Evolutionary conservation across 2,113 vertebrate species (phyloP), one percentile per base, ranked within the genome.

Genomic region (Silurus glanis): DNA sequence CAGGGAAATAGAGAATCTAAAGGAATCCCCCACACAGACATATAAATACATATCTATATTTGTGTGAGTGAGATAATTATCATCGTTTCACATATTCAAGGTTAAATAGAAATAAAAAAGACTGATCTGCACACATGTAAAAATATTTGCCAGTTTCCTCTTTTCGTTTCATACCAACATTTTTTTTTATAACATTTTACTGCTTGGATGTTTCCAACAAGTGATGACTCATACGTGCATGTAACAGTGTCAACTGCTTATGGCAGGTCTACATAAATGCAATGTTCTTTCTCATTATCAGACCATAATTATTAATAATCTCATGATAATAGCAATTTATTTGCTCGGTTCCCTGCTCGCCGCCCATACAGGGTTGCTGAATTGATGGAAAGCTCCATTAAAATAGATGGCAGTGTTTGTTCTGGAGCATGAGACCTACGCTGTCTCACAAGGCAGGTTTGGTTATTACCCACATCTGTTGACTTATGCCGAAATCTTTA

Each of bases 361-460:
- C 64, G 45, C 37, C 88, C 67, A 64, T 88, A 59, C 84, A 69
- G 82, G 76, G 25, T 81, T 83, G 80, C 88, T 87, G 82, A 85
- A 88, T 82, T 89, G 89, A 92, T 90, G 75, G 83, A 91, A 84
- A 89, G 90, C 89, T 91, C 91, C 90, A 92, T 93, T 92, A 91
- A 92, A 94, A 91, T 89, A 80, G 89, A 90, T 91, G 86, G 85
- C 86, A 83, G 82, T 91, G 88, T 93, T 93, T 92, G 86, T 89
- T 91, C 83, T 89, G 85, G 86, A 81, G 87, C 61, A 67, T 78
- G 76, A 80, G 86, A 80, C 79, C 85, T 89, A 53, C 51, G 88
- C 85, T 86, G 82, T 89, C 87, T 91, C 45, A n/a, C 83, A 87
- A 86, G 87, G 89, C 82, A 89, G 83, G 81, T 89, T 84, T 82